These are phyloP conservation scores for Dinomys branickii DNA, from an alignment of 2,113 vertebrate species.

Conservation along the genomic window DNA sequence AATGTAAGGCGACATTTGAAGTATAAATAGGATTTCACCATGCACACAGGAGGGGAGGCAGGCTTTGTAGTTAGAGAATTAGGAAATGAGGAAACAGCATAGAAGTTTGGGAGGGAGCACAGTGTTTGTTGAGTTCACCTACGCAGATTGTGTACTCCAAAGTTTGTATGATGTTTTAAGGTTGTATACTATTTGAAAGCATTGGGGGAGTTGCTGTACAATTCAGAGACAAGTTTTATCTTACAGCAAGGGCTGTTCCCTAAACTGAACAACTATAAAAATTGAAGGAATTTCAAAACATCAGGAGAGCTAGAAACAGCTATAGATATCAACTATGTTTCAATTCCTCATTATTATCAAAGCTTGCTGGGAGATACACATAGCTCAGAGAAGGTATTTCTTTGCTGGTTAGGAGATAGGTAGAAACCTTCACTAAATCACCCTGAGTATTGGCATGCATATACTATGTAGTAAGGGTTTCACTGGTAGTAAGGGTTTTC, in stretches of 20 bases:
- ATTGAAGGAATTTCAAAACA: background rate
- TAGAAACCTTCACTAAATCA: background rate
- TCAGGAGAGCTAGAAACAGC: background rate
- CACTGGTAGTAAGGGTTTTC: background rate
- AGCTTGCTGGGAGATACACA: background rate
- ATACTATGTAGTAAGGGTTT: background rate
- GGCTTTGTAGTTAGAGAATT: background rate
- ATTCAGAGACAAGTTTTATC: background rate
- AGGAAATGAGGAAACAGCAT: background rate
- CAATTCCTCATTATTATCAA: background rate
- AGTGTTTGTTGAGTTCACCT: conserved; percentile 1
- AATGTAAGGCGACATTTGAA: conserved; percentile 34
- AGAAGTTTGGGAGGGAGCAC: background rate
- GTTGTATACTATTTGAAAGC: background rate
- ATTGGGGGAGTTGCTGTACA: background rate
- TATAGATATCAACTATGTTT: background rate
- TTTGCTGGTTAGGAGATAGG: background rate
- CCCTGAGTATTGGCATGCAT: background rate
- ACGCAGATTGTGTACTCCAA: background rate
- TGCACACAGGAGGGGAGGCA: background rate
- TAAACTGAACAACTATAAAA: background rate
- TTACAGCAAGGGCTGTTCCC: background rate
- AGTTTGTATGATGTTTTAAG: background rate
- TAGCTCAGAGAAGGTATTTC: background rate
- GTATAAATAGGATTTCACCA: background rate